Evolutionary conservation across 2,113 vertebrate genomes (phyloP).

Genomic region (Microcebus tavaratra): DNA sequence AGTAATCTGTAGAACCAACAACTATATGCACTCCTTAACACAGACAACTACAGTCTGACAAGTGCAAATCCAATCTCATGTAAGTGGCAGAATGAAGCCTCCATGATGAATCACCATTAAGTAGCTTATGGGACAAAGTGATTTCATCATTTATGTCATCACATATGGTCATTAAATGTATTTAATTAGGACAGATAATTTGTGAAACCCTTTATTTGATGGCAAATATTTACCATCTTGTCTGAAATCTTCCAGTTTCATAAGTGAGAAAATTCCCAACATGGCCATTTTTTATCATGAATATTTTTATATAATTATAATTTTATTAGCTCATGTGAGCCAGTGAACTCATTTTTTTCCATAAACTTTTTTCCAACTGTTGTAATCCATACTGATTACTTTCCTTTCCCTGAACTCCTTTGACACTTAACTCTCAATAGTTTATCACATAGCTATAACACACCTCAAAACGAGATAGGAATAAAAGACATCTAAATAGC

Average conservation of each 20-base stretch:
- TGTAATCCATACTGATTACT: background rate
- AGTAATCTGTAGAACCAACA: background rate
- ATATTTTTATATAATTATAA: background rate
- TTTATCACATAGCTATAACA: background rate
- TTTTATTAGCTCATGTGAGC: slow-evolving; percentile 18
- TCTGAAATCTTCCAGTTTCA: background rate
- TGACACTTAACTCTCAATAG: background rate
- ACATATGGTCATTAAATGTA: background rate
- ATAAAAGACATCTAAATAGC: background rate
- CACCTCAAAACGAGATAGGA: background rate
- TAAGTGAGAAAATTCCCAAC: background rate
- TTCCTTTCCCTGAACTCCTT: background rate
- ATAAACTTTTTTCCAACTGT: background rate
- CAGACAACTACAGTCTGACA: background rate
- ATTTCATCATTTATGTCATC: background rate
- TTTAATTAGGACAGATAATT: background rate
- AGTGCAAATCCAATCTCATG: background rate
- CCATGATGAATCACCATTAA: background rate
- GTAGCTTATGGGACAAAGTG: background rate
- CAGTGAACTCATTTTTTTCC: background rate
- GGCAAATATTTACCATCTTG: background rate
- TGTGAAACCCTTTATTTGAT: background rate
- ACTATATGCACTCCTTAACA: background rate
- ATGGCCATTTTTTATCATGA: background rate
- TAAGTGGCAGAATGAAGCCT: background rate